Conservation (phyloP, 1,140 invertebrate genomes). For the Plodia interpunctella region DNA sequence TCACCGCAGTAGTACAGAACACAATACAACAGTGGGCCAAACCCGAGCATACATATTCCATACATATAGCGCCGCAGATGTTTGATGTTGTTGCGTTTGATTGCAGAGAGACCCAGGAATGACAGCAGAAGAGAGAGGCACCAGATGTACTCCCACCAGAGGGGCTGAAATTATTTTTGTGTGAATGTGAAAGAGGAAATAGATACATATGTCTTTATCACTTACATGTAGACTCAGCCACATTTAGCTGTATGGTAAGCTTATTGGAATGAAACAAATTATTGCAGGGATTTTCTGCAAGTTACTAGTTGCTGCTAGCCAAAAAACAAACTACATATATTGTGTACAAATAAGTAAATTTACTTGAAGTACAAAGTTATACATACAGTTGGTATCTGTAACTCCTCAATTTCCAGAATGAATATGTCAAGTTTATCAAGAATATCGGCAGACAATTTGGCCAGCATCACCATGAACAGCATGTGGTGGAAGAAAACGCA, state of each 20-base stretch:
- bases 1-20: constrained; percentile 89
- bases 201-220: too few relatives aligned
- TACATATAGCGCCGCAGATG: constrained; percentile 90
- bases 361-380: too few relatives aligned
- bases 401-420: constrained; percentile 94
- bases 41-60: constrained; percentile 86
- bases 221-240: too few relatives aligned
- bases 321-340: too few relatives aligned
- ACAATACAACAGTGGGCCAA: constrained; percentile 89
- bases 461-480: constrained; percentile 92
- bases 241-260: too few relatives aligned
- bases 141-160: constrained; percentile 97
- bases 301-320: too few relatives aligned
- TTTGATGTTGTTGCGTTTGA: constrained; percentile 88
- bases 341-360: too few relatives aligned
- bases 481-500: constrained; percentile 95
- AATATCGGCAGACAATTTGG: constrained; percentile 94
- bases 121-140: constrained; percentile 90
- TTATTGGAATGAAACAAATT: too few relatives aligned
- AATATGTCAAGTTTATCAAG: constrained; percentile 95
- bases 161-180: constrained; percentile 81
- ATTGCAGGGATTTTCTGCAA: too few relatives aligned
- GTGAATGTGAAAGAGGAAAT: too few relatives aligned
- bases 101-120: constrained; percentile 90
- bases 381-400: constrained; percentile 91